phyloP scores from a whole-genome alignment of 2,888 invertebrate genomes.

The Eulithis prunata region DNA sequence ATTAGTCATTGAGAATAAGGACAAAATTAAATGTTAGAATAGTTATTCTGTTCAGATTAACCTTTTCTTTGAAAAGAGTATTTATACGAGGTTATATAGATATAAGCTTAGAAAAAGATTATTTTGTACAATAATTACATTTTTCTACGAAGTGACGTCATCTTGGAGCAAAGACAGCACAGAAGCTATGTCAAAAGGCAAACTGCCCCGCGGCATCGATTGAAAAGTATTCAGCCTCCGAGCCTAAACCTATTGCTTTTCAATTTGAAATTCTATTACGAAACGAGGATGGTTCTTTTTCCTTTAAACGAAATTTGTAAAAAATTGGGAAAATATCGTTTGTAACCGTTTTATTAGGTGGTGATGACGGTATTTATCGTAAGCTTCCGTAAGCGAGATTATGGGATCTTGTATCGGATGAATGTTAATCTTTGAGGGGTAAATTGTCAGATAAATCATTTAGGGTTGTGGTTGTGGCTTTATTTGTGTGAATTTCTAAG shows the following conservation, averaged over 20 bases:
- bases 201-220: slow-evolving; percentile 46
- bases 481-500: slow-evolving; percentile 1
- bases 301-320: slow-evolving; percentile 49
- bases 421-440: slow-evolving; percentile 30
- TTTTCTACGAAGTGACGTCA: not conserved
- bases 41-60: not conserved
- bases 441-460: slow-evolving; percentile 15
- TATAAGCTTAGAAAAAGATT: too few relatives aligned
- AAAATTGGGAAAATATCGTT: slow-evolving; percentile 56
- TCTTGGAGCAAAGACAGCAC: slow-evolving; percentile 22
- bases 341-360: slow-evolving; percentile 53
- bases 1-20: too few relatives aligned
- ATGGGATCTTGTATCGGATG: slow-evolving; percentile 35
- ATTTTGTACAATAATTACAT: too few relatives aligned
- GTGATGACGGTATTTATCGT: slow-evolving; percentile 52
- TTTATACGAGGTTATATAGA: too few relatives aligned
- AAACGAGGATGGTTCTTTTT: slow-evolving; percentile 49
- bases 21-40: too few relatives aligned
- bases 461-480: slow-evolving; percentile 9
- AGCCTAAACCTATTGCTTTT: slow-evolving; percentile 56
- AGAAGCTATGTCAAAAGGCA: slow-evolving; percentile 36
- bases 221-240: slow-evolving; percentile 39
- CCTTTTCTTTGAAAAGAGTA: not conserved
- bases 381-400: slow-evolving; percentile 42
- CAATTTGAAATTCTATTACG: slow-evolving; percentile 66